Base-by-base conservation (phyloP, 1,140 invertebrate genomes). In the Drosophila sp. region DNA sequence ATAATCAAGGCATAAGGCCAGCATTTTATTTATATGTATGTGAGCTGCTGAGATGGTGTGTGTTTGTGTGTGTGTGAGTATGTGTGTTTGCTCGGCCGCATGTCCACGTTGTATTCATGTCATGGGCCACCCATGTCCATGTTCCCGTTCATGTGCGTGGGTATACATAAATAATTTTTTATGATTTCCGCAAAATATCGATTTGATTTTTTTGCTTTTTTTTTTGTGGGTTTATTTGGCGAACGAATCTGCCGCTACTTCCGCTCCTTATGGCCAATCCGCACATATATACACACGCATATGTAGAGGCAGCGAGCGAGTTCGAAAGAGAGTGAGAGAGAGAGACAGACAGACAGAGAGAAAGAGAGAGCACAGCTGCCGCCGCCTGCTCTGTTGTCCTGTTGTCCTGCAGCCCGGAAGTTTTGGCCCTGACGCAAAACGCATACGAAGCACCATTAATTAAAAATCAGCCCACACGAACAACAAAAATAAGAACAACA, bases 101-200 rank as follows among this genome's bases (percentile, higher is more conserved):
- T 57, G 40, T 38, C 29, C 51, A 25, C 43, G 11, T 38, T 48
- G 43, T 48, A 66, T 66, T 66, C 50, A 46, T 66, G 51, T 57
- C 27, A 41, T 18, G 46, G 36, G 59, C 45, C 45, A 45, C 40
- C 38, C 50, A 40, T 67, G 43, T 58, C 46, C 38, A 53, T 65
- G 51, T 53, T 58, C 11, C 40, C 46, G 43, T 57, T 46, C 54
- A 41, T 58, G 75, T 75, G 79, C 64, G 51, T 75, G 71, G 70
- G 66, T 71, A 76, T 82, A 78, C 75, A 82, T 78, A 82, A 82
- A 82, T 82, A 76, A 67, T 82, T 82, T 81, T 83, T 82, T 78
- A 72, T 78, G 75, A 82, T 81, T 71, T 81, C 75, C 75, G 71
- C 54, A 78, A 78, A 76, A 78, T 83, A 83, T 83, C 72, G 80